These are phyloP conservation scores for Spisula solida DNA, from an alignment of 2,888 invertebrate species.

Conservation along the genomic window DNA sequence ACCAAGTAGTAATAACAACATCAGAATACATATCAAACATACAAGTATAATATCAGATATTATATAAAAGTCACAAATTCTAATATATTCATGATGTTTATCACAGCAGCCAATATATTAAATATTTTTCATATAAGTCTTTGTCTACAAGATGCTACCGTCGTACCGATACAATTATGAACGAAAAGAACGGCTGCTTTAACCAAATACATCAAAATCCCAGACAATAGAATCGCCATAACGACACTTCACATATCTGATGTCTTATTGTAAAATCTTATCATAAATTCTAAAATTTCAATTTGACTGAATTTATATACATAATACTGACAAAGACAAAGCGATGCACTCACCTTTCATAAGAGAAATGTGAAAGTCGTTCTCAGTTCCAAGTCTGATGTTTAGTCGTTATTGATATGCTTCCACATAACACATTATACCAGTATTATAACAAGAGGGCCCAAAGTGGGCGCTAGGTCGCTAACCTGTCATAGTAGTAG, in stretches of 20 bases:
- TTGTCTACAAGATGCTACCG: neutral
- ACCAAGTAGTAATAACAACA: neutral
- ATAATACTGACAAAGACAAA: slow-evolving; percentile 5
- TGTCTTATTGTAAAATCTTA: neutral
- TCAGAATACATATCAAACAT: neutral
- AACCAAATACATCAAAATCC: neutral
- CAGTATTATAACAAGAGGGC: too few relatives aligned
- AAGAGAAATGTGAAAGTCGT: neutral
- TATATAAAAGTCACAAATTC: neutral
- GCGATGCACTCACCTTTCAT: neutral
- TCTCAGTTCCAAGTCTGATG: neutral
- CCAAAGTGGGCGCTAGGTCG: too few relatives aligned
- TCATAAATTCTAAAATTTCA: slow-evolving; percentile 25
- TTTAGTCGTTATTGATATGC: neutral
- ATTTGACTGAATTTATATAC: slow-evolving; percentile 7
- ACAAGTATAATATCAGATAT: neutral
- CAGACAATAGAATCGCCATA: slow-evolving; percentile 5
- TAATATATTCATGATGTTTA: neutral
- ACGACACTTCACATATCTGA: neutral
- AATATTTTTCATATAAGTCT: neutral
- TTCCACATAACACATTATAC: too few relatives aligned
- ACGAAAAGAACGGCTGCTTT: neutral
- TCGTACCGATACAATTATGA: neutral
- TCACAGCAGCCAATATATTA: neutral
- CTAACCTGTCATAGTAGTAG: too few relatives aligned